Conservation (phyloP, 2,113 vertebrate genomes). For the Albula glossodonta region DNA sequence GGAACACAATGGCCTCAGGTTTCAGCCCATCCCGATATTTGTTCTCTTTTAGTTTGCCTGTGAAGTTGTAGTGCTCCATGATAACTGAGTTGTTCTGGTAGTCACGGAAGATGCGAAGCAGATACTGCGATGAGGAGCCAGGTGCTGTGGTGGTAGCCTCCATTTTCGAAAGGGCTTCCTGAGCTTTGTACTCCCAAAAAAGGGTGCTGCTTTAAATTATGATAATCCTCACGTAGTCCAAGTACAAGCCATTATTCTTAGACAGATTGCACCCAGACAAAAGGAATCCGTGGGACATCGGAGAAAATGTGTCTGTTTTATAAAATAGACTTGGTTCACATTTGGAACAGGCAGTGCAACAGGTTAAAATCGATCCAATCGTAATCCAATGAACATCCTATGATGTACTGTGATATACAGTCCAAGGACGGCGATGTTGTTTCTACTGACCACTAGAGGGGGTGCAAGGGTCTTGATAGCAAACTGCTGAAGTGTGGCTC, state of each 20-base stretch:
- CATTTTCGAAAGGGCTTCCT: conserved; percentile 48
- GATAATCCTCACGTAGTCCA: not conserved
- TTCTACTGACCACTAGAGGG: conserved; percentile 21
- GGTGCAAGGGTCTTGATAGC: not conserved
- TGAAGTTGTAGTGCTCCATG: conserved; percentile 82
- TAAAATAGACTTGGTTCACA: not conserved
- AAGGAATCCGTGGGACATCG: not conserved
- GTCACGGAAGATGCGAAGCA: conserved; percentile 60
- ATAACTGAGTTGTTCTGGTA: conserved; percentile 76
- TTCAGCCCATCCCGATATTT: conserved; percentile 74
- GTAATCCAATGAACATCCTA: not conserved
- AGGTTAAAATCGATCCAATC: not conserved
- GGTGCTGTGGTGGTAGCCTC: conserved; percentile 41
- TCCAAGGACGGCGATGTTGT: not conserved
- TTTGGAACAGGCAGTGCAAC: not conserved
- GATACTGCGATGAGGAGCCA: conserved; percentile 16
- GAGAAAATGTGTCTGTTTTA: not conserved
- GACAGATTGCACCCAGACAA: not conserved
- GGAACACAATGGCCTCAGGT: conserved; percentile 69
- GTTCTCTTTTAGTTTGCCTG: conserved; percentile 75
- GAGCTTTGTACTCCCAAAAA: conserved; percentile 16
- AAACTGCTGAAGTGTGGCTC: not conserved
- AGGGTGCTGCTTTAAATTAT: not conserved
- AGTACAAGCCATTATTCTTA: not conserved
- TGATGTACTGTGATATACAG: not conserved